phyloP scores from a whole-genome alignment of 2,888 invertebrate genomes.

The Choreutis nemorana region DNA sequence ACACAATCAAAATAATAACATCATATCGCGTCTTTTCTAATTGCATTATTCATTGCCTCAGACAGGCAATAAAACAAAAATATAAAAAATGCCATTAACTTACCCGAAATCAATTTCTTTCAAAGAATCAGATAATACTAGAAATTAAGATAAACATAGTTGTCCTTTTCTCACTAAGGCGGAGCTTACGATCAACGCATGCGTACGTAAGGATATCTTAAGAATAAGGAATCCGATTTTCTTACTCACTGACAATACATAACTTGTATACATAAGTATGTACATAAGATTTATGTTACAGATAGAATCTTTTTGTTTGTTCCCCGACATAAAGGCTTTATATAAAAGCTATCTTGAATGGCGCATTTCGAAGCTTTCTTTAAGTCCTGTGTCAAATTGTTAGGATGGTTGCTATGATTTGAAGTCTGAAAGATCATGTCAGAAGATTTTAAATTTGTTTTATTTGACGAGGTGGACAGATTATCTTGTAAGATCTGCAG shows the following conservation, averaged over 20 bases:
- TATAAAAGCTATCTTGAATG: constrained; percentile 3
- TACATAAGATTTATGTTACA: constrained; percentile 14
- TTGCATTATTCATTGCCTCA: constrained; percentile 2
- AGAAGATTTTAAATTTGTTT: too few relatives aligned
- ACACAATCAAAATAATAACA: too few relatives aligned
- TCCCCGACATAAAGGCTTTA: constrained; percentile 2
- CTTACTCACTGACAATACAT: constrained; percentile 37
- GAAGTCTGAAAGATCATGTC: too few relatives aligned
- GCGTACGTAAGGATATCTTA: constrained; percentile 40
- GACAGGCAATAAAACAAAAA: constrained; percentile 12
- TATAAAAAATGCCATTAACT: constrained; percentile 31
- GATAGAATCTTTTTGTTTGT: constrained; percentile 15
- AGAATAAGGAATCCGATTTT: constrained; percentile 52
- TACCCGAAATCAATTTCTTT: constrained; percentile 44
- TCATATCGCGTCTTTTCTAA: too few relatives aligned
- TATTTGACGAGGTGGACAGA: too few relatives aligned
- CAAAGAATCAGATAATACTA: constrained; percentile 29
- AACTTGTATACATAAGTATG: constrained; percentile 24
- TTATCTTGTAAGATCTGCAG: too few relatives aligned
- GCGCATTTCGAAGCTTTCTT: too few relatives aligned
- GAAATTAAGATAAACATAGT: constrained; percentile 23
- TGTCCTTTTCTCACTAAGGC: constrained; percentile 46
- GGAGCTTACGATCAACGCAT: constrained; percentile 44
- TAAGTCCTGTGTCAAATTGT: too few relatives aligned
- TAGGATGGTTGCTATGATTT: too few relatives aligned